These are phyloP conservation scores for Austrofundulus limnaeus DNA, from an alignment of 2,113 vertebrate species.

Conservation along the genomic window DNA sequence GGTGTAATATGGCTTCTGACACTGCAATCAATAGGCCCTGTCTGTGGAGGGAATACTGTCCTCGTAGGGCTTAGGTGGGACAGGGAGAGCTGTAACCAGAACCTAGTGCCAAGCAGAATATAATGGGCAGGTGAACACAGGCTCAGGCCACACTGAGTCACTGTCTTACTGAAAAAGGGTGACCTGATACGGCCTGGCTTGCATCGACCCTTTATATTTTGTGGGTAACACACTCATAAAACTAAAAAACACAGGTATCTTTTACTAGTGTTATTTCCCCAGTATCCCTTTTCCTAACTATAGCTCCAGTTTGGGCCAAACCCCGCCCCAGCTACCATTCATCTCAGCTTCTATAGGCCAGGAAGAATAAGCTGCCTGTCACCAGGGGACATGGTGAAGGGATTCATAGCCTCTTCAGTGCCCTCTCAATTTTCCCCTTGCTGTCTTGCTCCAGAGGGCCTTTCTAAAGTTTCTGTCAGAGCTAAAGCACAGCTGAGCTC, in stretches of 20 bases:
- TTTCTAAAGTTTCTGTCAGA: slow-evolving; percentile 54
- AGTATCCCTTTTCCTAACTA: slow-evolving; percentile 13
- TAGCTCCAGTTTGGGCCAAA: slow-evolving; percentile 31
- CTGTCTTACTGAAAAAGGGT: slow-evolving; percentile 44
- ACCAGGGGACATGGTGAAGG: slow-evolving; percentile 37
- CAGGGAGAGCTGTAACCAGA: slow-evolving; percentile 55
- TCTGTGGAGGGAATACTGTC: slow-evolving; percentile 66
- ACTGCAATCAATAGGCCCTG: slow-evolving; percentile 72
- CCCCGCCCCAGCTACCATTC: slow-evolving; percentile 41
- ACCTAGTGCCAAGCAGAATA: slow-evolving; percentile 46
- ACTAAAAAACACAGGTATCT: slow-evolving; percentile 37
- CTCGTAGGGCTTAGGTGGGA: slow-evolving; percentile 47
- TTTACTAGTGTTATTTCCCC: slow-evolving; percentile 16
- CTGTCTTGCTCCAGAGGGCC: slow-evolving; percentile 50
- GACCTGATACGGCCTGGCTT: slow-evolving; percentile 21
- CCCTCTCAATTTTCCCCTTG: slow-evolving; percentile 53
- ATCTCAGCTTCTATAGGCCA: slow-evolving; percentile 43
- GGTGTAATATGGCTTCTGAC: slow-evolving; percentile 73
- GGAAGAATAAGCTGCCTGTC: slow-evolving; percentile 52
- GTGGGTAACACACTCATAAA: slow-evolving; percentile 21
- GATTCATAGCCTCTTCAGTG: slow-evolving; percentile 57
- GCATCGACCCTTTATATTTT: slow-evolving; percentile 11
- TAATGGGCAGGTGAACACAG: slow-evolving; percentile 26
- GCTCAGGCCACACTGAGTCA: slow-evolving; percentile 45
- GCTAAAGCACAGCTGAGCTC: slow-evolving; percentile 36